These are phyloP conservation scores for Erythrocercus mccallii DNA, from an alignment of 2,113 vertebrate genomes.

Conservation along the genomic window DNA sequence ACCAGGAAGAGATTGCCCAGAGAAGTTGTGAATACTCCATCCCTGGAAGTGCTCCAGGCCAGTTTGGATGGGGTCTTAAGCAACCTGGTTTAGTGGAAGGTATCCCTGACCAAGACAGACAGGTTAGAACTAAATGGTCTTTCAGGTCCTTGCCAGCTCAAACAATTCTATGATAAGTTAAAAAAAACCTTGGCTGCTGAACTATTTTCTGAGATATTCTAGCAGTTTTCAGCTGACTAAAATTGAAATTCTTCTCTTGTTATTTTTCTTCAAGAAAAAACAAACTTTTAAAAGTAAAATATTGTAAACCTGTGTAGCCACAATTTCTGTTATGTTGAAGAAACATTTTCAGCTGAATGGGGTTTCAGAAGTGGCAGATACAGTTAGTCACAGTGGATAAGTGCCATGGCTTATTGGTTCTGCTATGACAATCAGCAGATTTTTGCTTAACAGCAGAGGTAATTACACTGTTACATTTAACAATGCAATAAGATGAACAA, in stretches of 20 bases:
- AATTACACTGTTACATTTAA: not conserved
- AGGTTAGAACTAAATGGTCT: too few relatives aligned
- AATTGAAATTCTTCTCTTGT: not conserved
- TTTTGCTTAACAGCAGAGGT: not conserved
- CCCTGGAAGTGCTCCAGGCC: not conserved
- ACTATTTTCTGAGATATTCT: not conserved
- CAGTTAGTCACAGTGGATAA: constrained; percentile 41
- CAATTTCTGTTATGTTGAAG: not conserved
- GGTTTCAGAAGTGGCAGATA: not conserved
- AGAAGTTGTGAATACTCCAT: not conserved
- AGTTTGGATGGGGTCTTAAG: not conserved
- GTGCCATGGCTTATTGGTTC: constrained; percentile 13
- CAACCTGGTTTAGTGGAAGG: too few relatives aligned
- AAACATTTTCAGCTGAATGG: not conserved
- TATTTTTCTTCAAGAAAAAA: not conserved
- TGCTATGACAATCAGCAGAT: not conserved
- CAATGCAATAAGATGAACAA: not conserved
- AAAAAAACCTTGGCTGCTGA: not conserved
- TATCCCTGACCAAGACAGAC: too few relatives aligned
- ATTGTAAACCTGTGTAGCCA: not conserved
- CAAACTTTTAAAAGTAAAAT: not conserved
- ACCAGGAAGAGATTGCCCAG: not conserved
- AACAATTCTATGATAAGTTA: not conserved
- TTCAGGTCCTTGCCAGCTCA: too few relatives aligned
- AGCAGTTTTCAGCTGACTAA: not conserved